Base-by-base conservation (phyloP, 2,888 invertebrate genomes). In the Ischnus inquisitorius region DNA sequence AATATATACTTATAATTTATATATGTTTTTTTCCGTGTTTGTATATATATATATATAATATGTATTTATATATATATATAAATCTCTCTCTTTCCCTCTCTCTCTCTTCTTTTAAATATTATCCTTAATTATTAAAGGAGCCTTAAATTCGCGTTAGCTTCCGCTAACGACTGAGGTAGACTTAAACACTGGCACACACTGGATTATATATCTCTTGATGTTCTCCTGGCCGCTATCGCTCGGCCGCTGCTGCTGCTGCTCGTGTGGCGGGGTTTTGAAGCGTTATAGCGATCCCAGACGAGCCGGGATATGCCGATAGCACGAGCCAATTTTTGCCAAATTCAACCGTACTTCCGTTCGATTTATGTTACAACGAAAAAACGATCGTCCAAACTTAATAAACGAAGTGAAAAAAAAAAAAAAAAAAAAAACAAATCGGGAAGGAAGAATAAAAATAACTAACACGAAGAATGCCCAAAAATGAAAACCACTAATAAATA, bases 171-270 rank as follows among this genome's bases (percentile, higher is more conserved):
- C 69, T 88, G 87, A 85, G 88, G 87, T 87, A 87, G 87, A 87
- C 67, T 87, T 79, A 87, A 85, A 84, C 86, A 88, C 88, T 88
- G 87, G 86, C 87, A 87, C 86, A 89, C 89, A 88, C 89, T 87
- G 88, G 87, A 86, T 88, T 88, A 85, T 88, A 85, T 87, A 84
- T 88, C 85, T 82, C 79, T 48, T 34, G 79, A 79, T 79, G 72
- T 79, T 60, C 54, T 19, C 22, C 22, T 22, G 10, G 54, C 34
- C 34, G 34, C 8, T 34, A 8, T 8, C 34, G 34, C 34, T 34
- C 1, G 34, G 34, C 34, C 48, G 16, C 48, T 48, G 48, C 48
- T 71, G 79, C 67, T 68, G 51, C 25, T 74, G 79, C 67, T 64
- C 60, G 71, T 72, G 69, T 64, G 79, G 78, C 69, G 65, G 51